Evolutionary conservation across 2,888 invertebrate genomes (phyloP), one percentile per base, ranked within the genome.

Genomic region (Pedicia rivosa): DNA sequence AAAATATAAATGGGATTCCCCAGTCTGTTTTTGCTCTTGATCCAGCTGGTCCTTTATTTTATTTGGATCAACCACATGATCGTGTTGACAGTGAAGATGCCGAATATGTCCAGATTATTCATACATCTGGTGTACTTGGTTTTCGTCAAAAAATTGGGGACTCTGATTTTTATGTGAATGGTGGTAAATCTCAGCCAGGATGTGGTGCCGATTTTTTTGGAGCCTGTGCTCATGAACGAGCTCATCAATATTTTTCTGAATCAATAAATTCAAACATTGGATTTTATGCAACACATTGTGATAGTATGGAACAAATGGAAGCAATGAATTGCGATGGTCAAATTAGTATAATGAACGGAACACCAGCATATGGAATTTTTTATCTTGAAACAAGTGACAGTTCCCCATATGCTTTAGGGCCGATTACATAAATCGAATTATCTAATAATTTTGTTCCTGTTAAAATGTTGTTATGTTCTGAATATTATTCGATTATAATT

Each of bases 141-240:
- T 59, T 51, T 40, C 42, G 43, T 1, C 20, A 48, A 26, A 57
- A 58, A n/a, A 50, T 59, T 33, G 59, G 59, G n/a, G 57, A 57
- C 48, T 61, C 61, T 50, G 58, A 62, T 51, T 64, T 68, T 55
- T 67, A 66, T 60, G 65, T 64, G 51, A 67, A 64, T 59, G 58
- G 59, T 43, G 58, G 64, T 50, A 65, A 65, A 55, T 56, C 62
- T 50, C 68, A 70, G 57, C 55, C 62, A 44, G 64, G 66, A 52
- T 67, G 66, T 57, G 60, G 55, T 45, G 37, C 50, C 39, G 59
- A 56, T 50, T 13, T 54, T 12, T 44, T 50, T 38, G 57, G 55
- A 31, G 29, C 46, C n/a, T 68, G 67, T 45, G 48, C 66, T 3
- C 67, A 68, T 46, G 43, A 45, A 2, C 52, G 65, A 26, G 50